Conservation (phyloP, 2,888 invertebrate species). For the Cordylochernes scorpioides region DNA sequence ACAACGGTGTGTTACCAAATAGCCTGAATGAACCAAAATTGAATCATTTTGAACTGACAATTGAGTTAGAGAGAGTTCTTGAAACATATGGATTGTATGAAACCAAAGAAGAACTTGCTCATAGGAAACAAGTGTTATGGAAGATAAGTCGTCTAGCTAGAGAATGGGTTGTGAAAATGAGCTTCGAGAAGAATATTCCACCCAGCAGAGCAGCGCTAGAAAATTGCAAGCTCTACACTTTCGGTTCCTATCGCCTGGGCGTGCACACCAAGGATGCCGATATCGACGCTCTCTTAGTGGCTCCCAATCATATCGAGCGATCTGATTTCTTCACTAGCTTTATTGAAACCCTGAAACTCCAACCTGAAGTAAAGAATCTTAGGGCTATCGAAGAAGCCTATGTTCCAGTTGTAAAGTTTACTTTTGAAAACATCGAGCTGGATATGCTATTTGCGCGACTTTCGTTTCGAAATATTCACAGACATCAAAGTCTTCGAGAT, state of each 20-base stretch:
- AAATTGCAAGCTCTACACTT: conserved; percentile 96
- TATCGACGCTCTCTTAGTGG: conserved; percentile 93
- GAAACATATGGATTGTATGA: too few relatives aligned
- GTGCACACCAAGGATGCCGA: conserved; percentile 81
- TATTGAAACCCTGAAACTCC: conserved; percentile 58
- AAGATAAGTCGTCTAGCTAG: too few relatives aligned
- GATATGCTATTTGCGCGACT: too few relatives aligned
- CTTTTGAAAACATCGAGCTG: conserved; percentile 93
- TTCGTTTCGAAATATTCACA: too few relatives aligned
- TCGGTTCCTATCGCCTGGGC: conserved; percentile 70
- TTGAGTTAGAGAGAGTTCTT: too few relatives aligned
- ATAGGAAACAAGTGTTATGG: too few relatives aligned
- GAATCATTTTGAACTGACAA: too few relatives aligned
- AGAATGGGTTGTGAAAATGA: too few relatives aligned
- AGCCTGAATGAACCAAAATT: too few relatives aligned
- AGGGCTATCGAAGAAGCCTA: conserved; percentile 89
- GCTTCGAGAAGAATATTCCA: conserved; percentile 61
- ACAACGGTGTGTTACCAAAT: too few relatives aligned
- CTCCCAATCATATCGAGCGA: conserved; percentile 77
- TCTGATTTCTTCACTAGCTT: conserved; percentile 86
- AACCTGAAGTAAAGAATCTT: conserved; percentile 55
- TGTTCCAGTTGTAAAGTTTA: conserved; percentile 97
- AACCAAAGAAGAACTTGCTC: too few relatives aligned
- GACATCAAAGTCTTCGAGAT: too few relatives aligned
- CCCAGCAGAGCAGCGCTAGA: conserved; percentile 54